These are phyloP conservation scores for Ormyrus nitidulus DNA, from an alignment of 2,888 invertebrate species.

Conservation along the genomic window DNA sequence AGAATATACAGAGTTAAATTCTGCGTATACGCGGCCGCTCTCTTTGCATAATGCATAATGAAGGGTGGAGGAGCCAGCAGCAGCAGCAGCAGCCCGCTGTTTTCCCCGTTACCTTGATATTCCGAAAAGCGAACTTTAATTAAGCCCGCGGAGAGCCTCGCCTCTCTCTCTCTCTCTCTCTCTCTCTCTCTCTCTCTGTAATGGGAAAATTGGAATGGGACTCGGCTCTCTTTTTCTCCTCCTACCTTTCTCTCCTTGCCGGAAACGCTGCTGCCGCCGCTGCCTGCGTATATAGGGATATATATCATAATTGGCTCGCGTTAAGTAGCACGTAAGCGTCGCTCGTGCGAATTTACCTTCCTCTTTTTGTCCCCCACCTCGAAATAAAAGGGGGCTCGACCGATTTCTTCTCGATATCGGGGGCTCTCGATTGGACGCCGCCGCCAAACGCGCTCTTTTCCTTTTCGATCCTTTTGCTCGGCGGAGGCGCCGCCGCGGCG, in stretches of 20 bases:
- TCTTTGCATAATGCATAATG: constrained; percentile 40
- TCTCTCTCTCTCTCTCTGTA: not conserved
- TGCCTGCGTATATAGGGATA: too few relatives aligned
- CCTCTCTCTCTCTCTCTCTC: constrained; percentile 8
- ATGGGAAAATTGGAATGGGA: too few relatives aligned
- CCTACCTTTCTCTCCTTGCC: constrained; percentile 21
- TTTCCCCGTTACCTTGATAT: constrained; percentile 25
- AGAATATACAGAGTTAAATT: constrained; percentile 42
- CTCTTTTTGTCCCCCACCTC: not conserved
- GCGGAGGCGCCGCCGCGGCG: not conserved
- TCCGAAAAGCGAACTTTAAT: constrained; percentile 35
- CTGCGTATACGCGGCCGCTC: not conserved
- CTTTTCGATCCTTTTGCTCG: not conserved
- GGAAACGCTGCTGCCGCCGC: not conserved
- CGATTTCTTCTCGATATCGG: constrained; percentile 21
- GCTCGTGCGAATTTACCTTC: constrained; percentile 3
- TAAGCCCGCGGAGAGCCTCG: not conserved
- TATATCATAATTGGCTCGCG: constrained; percentile 36
- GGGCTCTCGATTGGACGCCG: constrained; percentile 2
- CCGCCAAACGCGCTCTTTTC: not conserved
- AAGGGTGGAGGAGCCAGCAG: constrained; percentile 4
- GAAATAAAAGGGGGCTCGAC: constrained; percentile 4
- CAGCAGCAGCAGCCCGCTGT: not conserved
- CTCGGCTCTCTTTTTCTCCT: not conserved
- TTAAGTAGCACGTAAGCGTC: constrained; percentile 36